Evolutionary conservation across 2,797 vertebrate species (phyloP).

Genomic region (Mareca strepera): DNA sequence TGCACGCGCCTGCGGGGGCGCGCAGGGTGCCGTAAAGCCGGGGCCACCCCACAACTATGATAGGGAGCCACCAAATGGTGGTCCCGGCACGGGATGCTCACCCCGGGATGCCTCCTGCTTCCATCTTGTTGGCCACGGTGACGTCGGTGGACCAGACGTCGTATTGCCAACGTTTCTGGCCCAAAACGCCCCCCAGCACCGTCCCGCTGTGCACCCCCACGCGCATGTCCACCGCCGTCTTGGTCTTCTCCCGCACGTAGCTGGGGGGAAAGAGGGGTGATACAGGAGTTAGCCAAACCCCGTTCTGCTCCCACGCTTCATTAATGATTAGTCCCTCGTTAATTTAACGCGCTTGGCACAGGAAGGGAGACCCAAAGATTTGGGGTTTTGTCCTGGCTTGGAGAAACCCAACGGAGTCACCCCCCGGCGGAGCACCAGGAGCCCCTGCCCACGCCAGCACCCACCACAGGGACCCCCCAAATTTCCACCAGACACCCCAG

Average conservation of each 20-base stretch:
- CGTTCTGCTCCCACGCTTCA: neutral
- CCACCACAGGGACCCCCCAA: too few species aligned
- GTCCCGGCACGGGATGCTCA: conserved; percentile 49
- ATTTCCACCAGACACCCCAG: neutral
- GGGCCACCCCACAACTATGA: too few species aligned
- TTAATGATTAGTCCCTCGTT: neutral
- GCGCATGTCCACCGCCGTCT: conserved; percentile 94
- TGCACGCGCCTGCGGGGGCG: conserved; percentile 86
- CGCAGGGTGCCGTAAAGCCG: neutral
- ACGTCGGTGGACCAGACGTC: conserved; percentile 98
- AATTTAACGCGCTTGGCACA: neutral
- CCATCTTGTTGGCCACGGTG: conserved; percentile 97
- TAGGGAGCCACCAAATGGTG: neutral
- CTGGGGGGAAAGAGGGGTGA: conserved; percentile 59
- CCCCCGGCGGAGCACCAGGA: neutral
- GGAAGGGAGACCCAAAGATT: neutral
- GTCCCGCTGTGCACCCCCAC: conserved; percentile 94
- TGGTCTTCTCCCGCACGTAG: conserved; percentile 93
- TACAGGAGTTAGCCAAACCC: neutral
- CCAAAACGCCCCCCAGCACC: conserved; percentile 92
- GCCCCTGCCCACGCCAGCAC: neutral
- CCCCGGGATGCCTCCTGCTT: conserved; percentile 94
- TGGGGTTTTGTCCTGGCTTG: neutral
- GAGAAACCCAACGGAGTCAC: neutral
- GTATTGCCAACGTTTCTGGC: conserved; percentile 97